Evolutionary conservation across 64 coral and sea anemone species (phyloP).

Genomic region (Orbicella faveolata): DNA sequence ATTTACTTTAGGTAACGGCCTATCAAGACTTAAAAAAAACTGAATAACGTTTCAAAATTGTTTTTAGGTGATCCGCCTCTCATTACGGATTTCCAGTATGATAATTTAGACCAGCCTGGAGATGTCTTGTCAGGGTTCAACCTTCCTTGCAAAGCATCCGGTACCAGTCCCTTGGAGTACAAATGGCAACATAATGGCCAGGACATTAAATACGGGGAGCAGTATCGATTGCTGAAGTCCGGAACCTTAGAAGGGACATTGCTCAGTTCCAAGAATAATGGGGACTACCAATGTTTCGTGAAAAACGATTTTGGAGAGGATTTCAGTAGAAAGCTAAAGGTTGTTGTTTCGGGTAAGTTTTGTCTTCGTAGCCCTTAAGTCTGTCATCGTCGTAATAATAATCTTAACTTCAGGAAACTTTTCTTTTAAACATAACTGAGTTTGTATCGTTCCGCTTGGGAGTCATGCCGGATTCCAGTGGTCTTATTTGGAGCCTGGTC

Average conservation of each 20-base stretch:
- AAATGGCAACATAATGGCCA: neutral
- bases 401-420: too few species aligned
- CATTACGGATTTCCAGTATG: neutral
- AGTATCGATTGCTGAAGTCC: neutral
- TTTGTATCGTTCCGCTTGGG: too few species aligned
- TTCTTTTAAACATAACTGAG: too few species aligned
- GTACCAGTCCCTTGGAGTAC: neutral
- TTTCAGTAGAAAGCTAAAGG: neutral
- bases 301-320: slow-evolving; percentile 2
- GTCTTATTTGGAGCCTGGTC: too few species aligned
- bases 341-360: neutral
- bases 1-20: too few species aligned
- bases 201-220: neutral
- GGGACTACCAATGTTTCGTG: neutral
- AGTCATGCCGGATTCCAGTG: too few species aligned
- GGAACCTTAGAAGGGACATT: neutral
- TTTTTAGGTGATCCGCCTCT: neutral
- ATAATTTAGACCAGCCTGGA: neutral
- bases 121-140: neutral
- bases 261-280: neutral
- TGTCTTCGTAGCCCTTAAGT: too few species aligned
- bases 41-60: too few species aligned
- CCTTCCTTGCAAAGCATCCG: neutral
- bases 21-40: too few species aligned
- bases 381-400: too few species aligned